Conservation (phyloP, 2,113 vertebrate genomes). For the Dolichotis patagonum region DNA sequence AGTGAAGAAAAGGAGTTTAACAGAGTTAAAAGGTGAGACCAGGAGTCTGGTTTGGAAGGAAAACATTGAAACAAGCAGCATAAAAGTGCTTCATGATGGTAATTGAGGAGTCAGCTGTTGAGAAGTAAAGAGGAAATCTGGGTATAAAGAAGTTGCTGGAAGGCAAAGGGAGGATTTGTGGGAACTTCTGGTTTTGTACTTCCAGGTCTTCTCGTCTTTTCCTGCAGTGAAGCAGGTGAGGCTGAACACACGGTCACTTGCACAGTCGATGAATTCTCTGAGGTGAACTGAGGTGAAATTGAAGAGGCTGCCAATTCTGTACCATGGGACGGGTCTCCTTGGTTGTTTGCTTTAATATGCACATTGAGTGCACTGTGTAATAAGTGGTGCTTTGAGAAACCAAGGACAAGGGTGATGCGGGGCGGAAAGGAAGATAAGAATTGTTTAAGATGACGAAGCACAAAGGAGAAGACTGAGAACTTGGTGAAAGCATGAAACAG, state of each 20-base stretch:
- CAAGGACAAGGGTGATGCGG: not conserved
- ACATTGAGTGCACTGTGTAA: not conserved
- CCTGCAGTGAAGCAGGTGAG: not conserved
- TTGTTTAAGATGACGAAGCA: not conserved
- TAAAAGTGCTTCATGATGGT: not conserved
- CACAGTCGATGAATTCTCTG: not conserved
- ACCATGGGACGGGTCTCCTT: too few relatives aligned
- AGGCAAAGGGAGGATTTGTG: not conserved
- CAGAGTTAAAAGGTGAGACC: not conserved
- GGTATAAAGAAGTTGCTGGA: not conserved
- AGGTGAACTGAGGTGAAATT: not conserved
- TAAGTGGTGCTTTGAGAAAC: not conserved
- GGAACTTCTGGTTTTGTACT: not conserved
- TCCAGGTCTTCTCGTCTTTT: not conserved
- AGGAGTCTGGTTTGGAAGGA: not conserved
- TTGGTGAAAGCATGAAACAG: not conserved
- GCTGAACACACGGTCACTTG: rapidly evolving
- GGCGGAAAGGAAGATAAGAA: not conserved
- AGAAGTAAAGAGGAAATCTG: not conserved
- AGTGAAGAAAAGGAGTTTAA: not conserved
- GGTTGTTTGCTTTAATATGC: not conserved
- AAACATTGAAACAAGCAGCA: not conserved
- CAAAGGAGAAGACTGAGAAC: not conserved
- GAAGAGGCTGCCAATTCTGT: not conserved
- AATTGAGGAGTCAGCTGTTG: not conserved